Evolutionary conservation across 1,140 invertebrate genomes (phyloP).

Genomic region (Ips typographus): DNA sequence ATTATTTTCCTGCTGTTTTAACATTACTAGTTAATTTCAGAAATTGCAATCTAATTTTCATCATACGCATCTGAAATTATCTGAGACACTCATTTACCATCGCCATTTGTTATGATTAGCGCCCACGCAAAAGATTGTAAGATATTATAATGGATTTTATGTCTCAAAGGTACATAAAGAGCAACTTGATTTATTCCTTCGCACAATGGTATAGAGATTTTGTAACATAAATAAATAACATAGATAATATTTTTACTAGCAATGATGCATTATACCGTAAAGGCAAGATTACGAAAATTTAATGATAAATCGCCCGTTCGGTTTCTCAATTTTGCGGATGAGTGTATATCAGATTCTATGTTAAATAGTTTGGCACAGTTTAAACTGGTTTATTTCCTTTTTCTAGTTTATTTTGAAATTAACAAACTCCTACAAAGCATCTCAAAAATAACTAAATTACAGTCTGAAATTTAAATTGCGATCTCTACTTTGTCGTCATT

Average conservation of each 20-base stretch:
- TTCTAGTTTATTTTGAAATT: no score
- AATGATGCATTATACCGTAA: conserved; percentile 15
- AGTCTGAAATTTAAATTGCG: no score
- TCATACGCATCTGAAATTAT: no score
- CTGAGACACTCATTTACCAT: conserved; percentile 32
- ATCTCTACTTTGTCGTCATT: no score
- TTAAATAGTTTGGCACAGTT: no score
- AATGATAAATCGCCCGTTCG: conserved; percentile 23
- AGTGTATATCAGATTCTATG: neutral
- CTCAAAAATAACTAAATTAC: no score
- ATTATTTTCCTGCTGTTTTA: no score
- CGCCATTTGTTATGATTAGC: conserved; percentile 35
- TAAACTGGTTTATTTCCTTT: no score
- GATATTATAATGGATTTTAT: conserved; percentile 38
- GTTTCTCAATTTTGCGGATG: conserved; percentile 33
- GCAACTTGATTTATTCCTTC: conserved; percentile 32
- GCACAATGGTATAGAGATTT: conserved; percentile 29
- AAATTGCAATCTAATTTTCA: no score
- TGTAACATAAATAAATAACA: conserved; percentile 36
- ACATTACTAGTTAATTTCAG: no score
- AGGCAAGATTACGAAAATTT: conserved; percentile 25
- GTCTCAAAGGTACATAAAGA: conserved; percentile 36
- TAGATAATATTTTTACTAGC: conserved; percentile 25
- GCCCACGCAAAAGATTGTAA: conserved; percentile 37
- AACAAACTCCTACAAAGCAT: no score